Evolutionary conservation across 1,140 invertebrate genomes (phyloP).

Genomic region (Formica exsecta): DNA sequence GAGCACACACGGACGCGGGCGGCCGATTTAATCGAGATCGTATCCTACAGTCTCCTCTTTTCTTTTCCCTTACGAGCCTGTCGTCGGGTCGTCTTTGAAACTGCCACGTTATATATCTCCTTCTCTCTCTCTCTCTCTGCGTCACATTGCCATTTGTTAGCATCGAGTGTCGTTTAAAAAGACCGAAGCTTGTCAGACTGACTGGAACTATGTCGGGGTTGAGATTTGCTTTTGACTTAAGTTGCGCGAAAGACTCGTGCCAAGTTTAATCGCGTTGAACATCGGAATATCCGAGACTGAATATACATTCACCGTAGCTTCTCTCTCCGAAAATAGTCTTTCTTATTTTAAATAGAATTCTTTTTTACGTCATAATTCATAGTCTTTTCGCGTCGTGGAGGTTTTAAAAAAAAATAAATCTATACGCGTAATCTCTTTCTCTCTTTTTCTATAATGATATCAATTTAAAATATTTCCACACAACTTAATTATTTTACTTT

Average conservation of each 20-base stretch:
- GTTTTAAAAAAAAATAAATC: neutral
- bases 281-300: neutral
- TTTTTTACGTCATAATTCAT: neutral
- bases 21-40: slow-evolving; percentile 55
- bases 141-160: slow-evolving; percentile 44
- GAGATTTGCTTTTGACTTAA: slow-evolving; percentile 44
- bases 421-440: no score
- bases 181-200: slow-evolving; percentile 36
- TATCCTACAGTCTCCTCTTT: slow-evolving; percentile 1
- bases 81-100: slow-evolving; percentile 33
- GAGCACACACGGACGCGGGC: slow-evolving; percentile 31
- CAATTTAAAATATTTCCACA: neutral
- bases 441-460: neutral
- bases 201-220: slow-evolving; percentile 36
- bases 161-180: slow-evolving; percentile 34
- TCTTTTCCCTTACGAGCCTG: neutral
- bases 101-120: slow-evolving; percentile 21
- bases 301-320: slow-evolving; percentile 5
- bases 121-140: neutral
- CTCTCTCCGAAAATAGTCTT: neutral
- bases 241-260: slow-evolving; percentile 29
- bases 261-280: slow-evolving; percentile 29
- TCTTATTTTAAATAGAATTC: neutral
- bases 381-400: neutral
- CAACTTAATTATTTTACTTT: neutral